Conservation (phyloP, 2,113 vertebrate species). For the Mellivora capensis region DNA sequence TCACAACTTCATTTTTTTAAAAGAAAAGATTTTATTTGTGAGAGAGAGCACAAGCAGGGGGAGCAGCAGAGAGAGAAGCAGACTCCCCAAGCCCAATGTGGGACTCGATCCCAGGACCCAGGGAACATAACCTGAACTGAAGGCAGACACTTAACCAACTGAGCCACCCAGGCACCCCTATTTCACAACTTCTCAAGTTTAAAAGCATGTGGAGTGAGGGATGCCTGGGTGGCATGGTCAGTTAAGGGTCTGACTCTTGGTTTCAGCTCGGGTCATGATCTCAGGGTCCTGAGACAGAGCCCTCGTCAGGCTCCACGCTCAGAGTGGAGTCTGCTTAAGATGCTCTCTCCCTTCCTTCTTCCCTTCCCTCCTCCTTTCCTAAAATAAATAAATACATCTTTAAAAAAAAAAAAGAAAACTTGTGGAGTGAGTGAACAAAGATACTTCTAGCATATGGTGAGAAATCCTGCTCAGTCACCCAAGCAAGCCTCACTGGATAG, state of each 20-base stretch:
- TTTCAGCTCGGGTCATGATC: not conserved
- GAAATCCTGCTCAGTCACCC: not conserved
- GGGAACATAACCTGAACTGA: not conserved
- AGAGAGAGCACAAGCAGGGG: not conserved
- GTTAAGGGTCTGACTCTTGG: not conserved
- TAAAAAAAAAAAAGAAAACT: not conserved
- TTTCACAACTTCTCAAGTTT: not conserved
- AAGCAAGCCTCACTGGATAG: not conserved
- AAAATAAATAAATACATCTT: not conserved
- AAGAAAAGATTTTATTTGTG: not conserved
- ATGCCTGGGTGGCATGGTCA: not conserved
- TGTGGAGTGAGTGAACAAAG: not conserved
- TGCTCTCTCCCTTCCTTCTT: not conserved
- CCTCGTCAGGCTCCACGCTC: not conserved
- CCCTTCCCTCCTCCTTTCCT: not conserved
- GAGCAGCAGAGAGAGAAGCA: not conserved
- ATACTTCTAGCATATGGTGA: not conserved
- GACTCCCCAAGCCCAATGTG: not conserved
- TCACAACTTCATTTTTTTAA: not conserved
- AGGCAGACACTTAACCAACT: not conserved
- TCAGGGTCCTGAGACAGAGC: not conserved
- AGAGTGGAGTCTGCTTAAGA: not conserved
- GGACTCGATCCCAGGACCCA: not conserved
- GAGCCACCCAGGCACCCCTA: not conserved
- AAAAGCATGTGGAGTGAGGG: not conserved